Evolutionary conservation across 1,140 invertebrate genomes (phyloP).

Genomic region (Rhyzopertha dominica): DNA sequence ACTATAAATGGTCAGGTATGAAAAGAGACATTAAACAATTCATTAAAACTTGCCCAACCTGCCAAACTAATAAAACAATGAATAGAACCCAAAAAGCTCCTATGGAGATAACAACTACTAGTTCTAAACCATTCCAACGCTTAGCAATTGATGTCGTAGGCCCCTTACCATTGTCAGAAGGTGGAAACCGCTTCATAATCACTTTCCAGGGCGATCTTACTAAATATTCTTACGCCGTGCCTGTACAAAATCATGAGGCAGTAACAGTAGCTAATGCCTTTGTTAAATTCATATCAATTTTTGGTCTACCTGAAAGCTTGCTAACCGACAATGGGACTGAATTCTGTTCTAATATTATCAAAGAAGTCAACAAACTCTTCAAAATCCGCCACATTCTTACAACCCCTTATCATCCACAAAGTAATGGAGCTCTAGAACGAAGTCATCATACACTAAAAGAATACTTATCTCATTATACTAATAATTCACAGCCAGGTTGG

Average conservation of each 20-base stretch:
- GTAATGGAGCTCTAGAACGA: slow-evolving; percentile 40
- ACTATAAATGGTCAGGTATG: slow-evolving; percentile 42
- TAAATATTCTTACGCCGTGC: slow-evolving; percentile 26
- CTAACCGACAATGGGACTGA: slow-evolving; percentile 37
- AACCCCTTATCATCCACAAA: slow-evolving; percentile 35
- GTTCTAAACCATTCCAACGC: slow-evolving; percentile 36
- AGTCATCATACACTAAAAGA: slow-evolving; percentile 35
- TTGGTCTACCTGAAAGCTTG: slow-evolving; percentile 33
- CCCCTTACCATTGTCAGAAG: slow-evolving; percentile 21
- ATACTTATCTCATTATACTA: slow-evolving; percentile 37
- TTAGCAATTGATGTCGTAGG: slow-evolving; percentile 35
- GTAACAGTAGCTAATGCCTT: slow-evolving; percentile 28
- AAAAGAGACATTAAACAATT: slow-evolving; percentile 39
- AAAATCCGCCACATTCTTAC: slow-evolving; percentile 30
- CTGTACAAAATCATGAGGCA: slow-evolving; percentile 29
- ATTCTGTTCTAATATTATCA: slow-evolving; percentile 19
- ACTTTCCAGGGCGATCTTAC: slow-evolving; percentile 37
- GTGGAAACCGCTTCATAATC: slow-evolving; percentile 35
- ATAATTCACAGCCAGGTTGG: slow-evolving; percentile 31
- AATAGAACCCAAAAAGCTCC: slow-evolving; percentile 35
- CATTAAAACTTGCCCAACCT: slow-evolving; percentile 33
- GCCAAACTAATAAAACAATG: slow-evolving; percentile 41
- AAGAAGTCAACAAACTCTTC: slow-evolving; percentile 29
- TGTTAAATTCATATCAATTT: slow-evolving; percentile 32
- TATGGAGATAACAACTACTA: slow-evolving; percentile 40